Evolutionary conservation across 2,888 invertebrate genomes (phyloP), one percentile per base, ranked within the genome.

Genomic region (Parascotia fuliginaria): DNA sequence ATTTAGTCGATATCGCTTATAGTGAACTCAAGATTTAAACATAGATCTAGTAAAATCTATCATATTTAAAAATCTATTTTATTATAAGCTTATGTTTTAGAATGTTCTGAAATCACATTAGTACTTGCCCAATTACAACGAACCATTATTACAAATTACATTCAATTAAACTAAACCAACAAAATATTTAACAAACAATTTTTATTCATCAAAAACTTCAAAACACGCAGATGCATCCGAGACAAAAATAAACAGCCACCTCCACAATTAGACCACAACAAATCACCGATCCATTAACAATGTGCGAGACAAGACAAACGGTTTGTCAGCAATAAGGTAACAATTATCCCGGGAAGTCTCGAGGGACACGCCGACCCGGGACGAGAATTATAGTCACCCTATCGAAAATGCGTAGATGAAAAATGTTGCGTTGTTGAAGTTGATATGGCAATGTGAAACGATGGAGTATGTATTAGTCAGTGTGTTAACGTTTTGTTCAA

Each of bases 281-380:
- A 87, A 86, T 85, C 84, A 84, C 75, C 62, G 70, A 75, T 79
- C 84, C 86, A 87, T 87, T 87, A 86, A 79, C 72, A 70, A 75
- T 70, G 76, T 70, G 73, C 69, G 51, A 60, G 77, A 77, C 77
- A 80, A 86, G 84, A 86, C 78, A 78, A 81, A 85, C 83, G 80
- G 75, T 74, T 74, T 71, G 73, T 66, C 73, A 73, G 74, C 77
- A 78, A 80, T 77, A 76, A 82, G 81, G 78, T 79, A 80, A 83
- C 85, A 86, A 86, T 87, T 85, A 85, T 79, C 80, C 70, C 70
- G 65, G 55, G 46, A 53, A 58, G 62, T 70, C 80, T 81, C 77
- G 65, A 49, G 66, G 75, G 75, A 77, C 60, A 51, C 51, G 58
- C 60, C 57, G 53, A 3, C n/a, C 40, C 64, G 60, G 60, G 60